Base-by-base conservation (phyloP, 2,888 invertebrate genomes). In the Scaeva pyrastri region DNA sequence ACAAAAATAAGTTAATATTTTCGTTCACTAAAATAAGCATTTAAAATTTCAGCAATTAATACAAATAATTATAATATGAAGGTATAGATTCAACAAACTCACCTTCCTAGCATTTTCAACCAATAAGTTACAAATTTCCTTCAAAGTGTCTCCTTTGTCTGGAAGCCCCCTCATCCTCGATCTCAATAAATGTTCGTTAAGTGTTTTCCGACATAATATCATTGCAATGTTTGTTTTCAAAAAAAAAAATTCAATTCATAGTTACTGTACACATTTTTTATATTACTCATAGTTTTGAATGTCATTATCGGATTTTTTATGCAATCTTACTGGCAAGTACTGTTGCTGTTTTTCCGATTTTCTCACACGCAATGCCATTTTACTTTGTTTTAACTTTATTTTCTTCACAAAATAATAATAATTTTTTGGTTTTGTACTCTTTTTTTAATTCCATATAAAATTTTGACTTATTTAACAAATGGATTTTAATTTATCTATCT, bases 401-500 rank as follows among this genome's bases (percentile, higher is more conserved):
- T 73, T 48, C 11, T 55, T 62, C 62, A 70, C 55, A 75, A 71
- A 73, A 14, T 58, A 74, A 74, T 56, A 50, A 43, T 66, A 26
- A 50, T 71, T 21, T 64, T 62, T 26, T 74, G 50, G 45, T 45
- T 64, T 84, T 84, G 79, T 85, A 74, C 77, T 86, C 14, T 26
- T 11, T 64, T 64, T 43, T 60, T 48, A 45, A 31, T 73, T 73
- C 60, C 50, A 75, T 75, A 80, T 60, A 76, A 76, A 80, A 76
- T 68, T 19, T 70, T 12, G 79, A 41, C 31, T 81, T 77, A 48
- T 55, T n/a, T 71, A 64, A 73, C 64, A 45, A 71, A 50, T 70
- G 84, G 64, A 36, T 70, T 43, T 70, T 31, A 45, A 50, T 66
- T 50, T 70, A 56, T 52, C 39, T 85, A 31, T 70, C 50, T 75